phyloP scores from a whole-genome alignment of 2,888 invertebrate species.

The Apotomis betuletana region DNA sequence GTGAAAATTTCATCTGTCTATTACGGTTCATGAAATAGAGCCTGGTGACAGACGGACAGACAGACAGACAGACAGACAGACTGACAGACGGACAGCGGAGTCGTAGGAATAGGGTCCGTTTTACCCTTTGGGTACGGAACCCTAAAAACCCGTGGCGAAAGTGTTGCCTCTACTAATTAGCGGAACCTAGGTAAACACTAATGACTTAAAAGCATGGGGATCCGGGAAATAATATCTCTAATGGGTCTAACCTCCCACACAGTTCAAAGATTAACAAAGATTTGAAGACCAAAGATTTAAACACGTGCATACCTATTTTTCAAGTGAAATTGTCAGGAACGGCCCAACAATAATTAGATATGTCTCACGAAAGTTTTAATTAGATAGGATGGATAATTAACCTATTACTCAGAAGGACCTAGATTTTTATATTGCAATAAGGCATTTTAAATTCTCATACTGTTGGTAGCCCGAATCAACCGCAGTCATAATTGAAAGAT shows the following conservation, averaged over 20 bases:
- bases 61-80: too few relatives aligned
- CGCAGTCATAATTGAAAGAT: constrained; percentile 36
- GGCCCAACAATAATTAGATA: not conserved
- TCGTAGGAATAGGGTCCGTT: not conserved
- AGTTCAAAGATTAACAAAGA: not conserved
- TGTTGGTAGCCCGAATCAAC: constrained; percentile 18
- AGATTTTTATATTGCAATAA: not conserved
- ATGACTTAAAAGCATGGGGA: not conserved
- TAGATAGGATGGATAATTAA: too few relatives aligned
- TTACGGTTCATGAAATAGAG: too few relatives aligned
- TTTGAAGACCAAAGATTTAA: not conserved
- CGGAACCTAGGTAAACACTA: not conserved
- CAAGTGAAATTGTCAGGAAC: constrained; percentile 25
- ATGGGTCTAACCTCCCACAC: not conserved
- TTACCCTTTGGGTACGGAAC: not conserved
- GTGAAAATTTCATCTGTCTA: too few relatives aligned
- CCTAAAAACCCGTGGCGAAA: not conserved
- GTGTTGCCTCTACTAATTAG: not conserved
- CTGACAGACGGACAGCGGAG: too few relatives aligned
- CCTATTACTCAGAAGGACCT: too few relatives aligned
- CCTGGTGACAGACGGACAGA: too few relatives aligned
- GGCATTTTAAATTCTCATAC: constrained; percentile 4
- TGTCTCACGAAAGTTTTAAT: too few relatives aligned
- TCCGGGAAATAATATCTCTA: not conserved
- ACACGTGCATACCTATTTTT: too few relatives aligned